Base-by-base conservation (phyloP, 2,888 invertebrate species). In the Scaptomyza tumidula region DNA sequence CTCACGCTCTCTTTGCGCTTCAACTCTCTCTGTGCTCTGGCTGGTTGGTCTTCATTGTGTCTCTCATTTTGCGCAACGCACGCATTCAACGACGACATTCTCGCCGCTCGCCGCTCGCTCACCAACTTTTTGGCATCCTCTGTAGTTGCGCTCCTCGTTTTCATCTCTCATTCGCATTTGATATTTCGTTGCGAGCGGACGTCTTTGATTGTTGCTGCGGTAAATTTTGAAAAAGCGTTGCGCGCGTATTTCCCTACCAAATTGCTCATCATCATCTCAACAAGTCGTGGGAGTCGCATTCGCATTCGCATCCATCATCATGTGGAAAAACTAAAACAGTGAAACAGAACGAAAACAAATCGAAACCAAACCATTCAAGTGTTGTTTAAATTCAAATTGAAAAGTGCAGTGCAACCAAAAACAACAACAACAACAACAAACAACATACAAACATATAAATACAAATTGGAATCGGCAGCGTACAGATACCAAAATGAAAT, bases 401-500 rank as follows among this genome's bases (percentile, higher is more conserved):
- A 63, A 74, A 78, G 70, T 79, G 74, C 66, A 79, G 66, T 76
- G 76, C 58, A 61, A 59, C 50, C 50, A 35, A 35, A n/a, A 50
- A 41, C 16, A 41, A 41, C 41, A 41, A 41, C 14, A 41, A 16
- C 50, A 50, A 50, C 61, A 45, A 31, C n/a, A n/a, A n/a, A n/a
- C n/a, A n/a, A 53, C 19, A 57, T 39, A 50, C 53, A 46, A 14
- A 61, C 6, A 6, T n/a, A 50, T 62, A 14, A 7, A 43, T 72
- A 62, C 54, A 73, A 64, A 78, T 68, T 50, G 58, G 54, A 66
- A 64, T 70, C 62, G 50, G 54, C 57, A 69, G 60, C 63, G 64
- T 69, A 75, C 83, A 88, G 75, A 75, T 75, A 72, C 75, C 75
- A 82, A 84, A 84, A 86, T 80, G 89, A 85, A 89, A 85, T 85